phyloP scores from a whole-genome alignment of 2,113 vertebrate genomes.

The Columbina picui region DNA sequence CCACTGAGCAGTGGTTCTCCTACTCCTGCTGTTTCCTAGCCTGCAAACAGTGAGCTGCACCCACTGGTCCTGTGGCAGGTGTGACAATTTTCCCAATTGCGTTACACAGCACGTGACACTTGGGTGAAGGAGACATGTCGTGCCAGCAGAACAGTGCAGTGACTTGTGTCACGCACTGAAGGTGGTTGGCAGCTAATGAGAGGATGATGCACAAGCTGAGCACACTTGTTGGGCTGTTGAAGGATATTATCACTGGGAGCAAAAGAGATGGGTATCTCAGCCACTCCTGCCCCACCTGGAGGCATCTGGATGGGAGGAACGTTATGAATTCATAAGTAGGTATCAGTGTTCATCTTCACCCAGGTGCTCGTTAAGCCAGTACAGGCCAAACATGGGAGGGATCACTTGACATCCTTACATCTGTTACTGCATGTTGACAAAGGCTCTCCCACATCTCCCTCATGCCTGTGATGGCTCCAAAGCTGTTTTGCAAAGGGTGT shows the following conservation, averaged over 20 bases:
- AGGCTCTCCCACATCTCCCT: not conserved
- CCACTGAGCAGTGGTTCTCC: not conserved
- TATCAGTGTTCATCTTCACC: not conserved
- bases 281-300: not conserved
- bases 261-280: not conserved
- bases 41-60: not conserved
- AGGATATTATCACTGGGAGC: not conserved
- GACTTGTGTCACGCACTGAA: not conserved
- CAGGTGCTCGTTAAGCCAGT: not conserved
- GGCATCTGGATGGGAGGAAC: not conserved
- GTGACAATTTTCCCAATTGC: not conserved
- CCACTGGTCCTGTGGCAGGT: not conserved
- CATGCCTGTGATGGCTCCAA: fast-evolving
- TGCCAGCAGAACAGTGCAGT: not conserved
- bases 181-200: not conserved
- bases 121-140: fast-evolving
- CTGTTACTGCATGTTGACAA: not conserved
- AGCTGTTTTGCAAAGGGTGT: not conserved
- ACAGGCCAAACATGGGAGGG: not conserved
- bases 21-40: not conserved
- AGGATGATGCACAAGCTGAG: not conserved
- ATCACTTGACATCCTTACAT: not conserved
- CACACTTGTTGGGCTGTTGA: not conserved
- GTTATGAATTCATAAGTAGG: not conserved
- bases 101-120: not conserved